Evolutionary conservation across 2,797 vertebrate genomes (phyloP), one percentile per base, ranked within the genome.

Genomic region (Eospalax fontanierii): DNA sequence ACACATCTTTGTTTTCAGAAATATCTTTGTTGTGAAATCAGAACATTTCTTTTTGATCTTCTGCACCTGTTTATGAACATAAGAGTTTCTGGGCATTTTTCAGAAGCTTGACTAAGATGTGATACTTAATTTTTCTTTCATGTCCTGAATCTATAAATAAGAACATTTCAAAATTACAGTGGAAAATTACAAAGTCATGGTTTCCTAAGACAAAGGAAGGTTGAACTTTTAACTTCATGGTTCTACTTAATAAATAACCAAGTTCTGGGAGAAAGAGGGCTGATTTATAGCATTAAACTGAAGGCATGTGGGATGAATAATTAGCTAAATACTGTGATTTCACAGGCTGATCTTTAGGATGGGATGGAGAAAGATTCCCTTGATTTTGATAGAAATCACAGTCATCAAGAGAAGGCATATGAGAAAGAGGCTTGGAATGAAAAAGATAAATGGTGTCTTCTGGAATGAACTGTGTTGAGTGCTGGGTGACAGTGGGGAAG

Each of bases 171-270:
- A 74, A 79, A 80, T 76, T 50, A 65, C 8, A 9, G 87, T 79
- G 43, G 43, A 10, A 19, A 87, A 89, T 75, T 71, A 26, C 57
- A 73, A 65, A 93, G 22, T 22, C 30, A 30, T 46, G 81, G 19
- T 4, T 35, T 87, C 68, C 54, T 80, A 80, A 96, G 82, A 90
- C 46, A 91, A 87, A 54, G 22, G 46, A 63, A 93, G 83, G 70
- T 83, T 7, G 9, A 26, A 19, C 68, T 68, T 26, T n/a, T 35
- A 24, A 38, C 10, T 40, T 24, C 0, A 38, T 38, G 35, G 30
- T 6, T 26, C 15, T 87, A 65, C 33, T 59, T 84, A 90, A 74
- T 57, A 26, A 7, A 54, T 22, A 38, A 61, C 61, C 40, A 86
- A 76, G 78, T 35, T 35, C 63, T 76, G 2, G 50, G 5, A 59